Conservation (phyloP, 2,797 vertebrate genomes). For the Ptychobarbus kaznakovi region DNA sequence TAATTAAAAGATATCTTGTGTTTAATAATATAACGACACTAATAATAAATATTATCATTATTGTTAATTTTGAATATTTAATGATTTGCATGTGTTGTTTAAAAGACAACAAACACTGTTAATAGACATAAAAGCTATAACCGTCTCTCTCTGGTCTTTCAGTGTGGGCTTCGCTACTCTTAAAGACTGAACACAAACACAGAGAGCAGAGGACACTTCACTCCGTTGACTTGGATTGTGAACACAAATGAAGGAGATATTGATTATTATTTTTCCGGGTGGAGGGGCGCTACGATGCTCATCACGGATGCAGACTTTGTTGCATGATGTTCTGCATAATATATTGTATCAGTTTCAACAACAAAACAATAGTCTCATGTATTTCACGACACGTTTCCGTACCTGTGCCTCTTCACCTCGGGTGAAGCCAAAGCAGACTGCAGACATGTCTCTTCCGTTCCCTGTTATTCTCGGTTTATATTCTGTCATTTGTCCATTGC, state of each 20-base stretch:
- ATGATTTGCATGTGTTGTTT: not conserved
- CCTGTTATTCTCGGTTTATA: slow-evolving; percentile 63
- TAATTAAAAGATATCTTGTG: not conserved
- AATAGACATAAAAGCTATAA: not conserved
- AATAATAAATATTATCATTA: not conserved
- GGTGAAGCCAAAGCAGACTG: slow-evolving; percentile 85
- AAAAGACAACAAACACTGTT: not conserved
- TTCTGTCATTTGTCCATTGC: slow-evolving; percentile 74
- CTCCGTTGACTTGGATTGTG: slow-evolving; percentile 61
- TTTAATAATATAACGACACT: not conserved
- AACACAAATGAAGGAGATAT: slow-evolving; percentile 69
- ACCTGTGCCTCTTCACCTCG: slow-evolving; percentile 80
- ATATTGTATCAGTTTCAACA: slow-evolving; percentile 65
- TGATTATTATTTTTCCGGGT: slow-evolving; percentile 65
- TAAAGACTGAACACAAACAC: slow-evolving; percentile 62
- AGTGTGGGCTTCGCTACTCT: slow-evolving; percentile 48
- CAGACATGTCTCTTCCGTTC: slow-evolving; percentile 69
- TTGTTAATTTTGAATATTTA: not conserved
- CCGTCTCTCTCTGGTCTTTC: slow-evolving; percentile 29
- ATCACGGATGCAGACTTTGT: slow-evolving; percentile 70
- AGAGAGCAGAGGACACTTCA: slow-evolving; percentile 56
- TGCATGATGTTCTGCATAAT: slow-evolving; percentile 77
- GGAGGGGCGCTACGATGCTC: slow-evolving; percentile 69
- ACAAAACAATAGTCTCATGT: slow-evolving; percentile 30
- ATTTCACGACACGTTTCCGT: slow-evolving; percentile 69